Evolutionary conservation across 2,888 invertebrate species (phyloP).

Genomic region (Strigamia transsilvanica): DNA sequence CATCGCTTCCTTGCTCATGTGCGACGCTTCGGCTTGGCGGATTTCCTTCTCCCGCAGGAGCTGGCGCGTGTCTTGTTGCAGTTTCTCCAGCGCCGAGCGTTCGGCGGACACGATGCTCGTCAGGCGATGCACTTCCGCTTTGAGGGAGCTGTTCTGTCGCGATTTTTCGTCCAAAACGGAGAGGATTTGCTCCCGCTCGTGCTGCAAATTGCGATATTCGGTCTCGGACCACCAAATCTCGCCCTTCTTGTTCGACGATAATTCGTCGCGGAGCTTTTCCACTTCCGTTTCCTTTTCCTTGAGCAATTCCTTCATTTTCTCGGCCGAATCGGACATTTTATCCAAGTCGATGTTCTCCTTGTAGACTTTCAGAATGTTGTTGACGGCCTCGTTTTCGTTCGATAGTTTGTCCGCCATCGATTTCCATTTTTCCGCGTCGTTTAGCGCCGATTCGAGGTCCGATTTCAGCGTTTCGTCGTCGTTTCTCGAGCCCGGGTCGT

Average conservation of each 20-base stretch:
- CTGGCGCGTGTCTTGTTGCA: conserved; percentile 63
- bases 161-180: conserved; percentile 65
- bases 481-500: background rate
- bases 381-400: background rate
- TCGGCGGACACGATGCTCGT: conserved; percentile 63
- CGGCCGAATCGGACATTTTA: conserved; percentile 1
- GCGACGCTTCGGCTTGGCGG: conserved; percentile 56
- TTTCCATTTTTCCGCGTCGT: background rate
- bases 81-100: conserved; percentile 62
- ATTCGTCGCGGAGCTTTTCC: no score
- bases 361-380: conserved; percentile 53
- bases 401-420: background rate
- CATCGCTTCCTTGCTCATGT: conserved; percentile 64
- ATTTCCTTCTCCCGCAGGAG: conserved; percentile 11
- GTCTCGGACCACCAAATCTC: conserved; percentile 27
- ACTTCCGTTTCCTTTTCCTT: background rate
- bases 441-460: background rate
- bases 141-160: conserved; percentile 63
- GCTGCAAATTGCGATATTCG: conserved; percentile 57
- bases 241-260: background rate
- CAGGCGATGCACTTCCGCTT: conserved; percentile 63
- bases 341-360: conserved; percentile 55
- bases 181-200: conserved; percentile 64
- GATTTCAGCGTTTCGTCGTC: background rate
- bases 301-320: background rate